Conservation (phyloP, 2,113 vertebrate species). For the Artemisiospiza belli region DNA sequence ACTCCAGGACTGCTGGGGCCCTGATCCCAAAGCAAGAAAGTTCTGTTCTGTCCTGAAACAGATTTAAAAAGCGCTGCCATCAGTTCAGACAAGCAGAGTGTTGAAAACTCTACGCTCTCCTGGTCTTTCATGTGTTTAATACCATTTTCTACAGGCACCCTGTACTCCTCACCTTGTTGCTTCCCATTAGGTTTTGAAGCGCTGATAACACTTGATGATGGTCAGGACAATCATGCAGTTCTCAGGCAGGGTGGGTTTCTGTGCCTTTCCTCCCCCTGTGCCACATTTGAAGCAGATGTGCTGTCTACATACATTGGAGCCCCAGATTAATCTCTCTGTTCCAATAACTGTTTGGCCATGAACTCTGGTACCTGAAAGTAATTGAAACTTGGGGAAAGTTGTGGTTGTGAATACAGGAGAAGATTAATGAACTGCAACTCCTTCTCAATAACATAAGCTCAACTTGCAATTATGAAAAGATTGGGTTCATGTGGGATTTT, state of each 20-base stretch:
- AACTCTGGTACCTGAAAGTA: slow-evolving; percentile 38
- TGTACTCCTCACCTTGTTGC: neutral
- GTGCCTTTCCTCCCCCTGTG: neutral
- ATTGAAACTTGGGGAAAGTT: slow-evolving; percentile 36
- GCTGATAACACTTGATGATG: neutral
- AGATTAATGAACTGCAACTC: slow-evolving; percentile 15
- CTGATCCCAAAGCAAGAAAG: neutral
- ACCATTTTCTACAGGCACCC: neutral
- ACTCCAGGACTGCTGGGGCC: neutral
- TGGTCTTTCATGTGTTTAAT: neutral
- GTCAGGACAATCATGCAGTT: neutral
- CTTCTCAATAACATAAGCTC: neutral
- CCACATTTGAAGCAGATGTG: neutral
- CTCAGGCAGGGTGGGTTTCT: neutral
- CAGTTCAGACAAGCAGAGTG: neutral
- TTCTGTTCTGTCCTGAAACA: neutral
- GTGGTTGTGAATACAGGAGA: slow-evolving; percentile 1
- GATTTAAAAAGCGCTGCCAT: neutral
- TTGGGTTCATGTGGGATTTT: neutral
- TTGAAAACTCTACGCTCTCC: neutral
- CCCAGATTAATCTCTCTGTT: slow-evolving; percentile 50
- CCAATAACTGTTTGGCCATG: neutral
- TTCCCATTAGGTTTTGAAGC: neutral
- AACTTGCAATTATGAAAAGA: neutral
- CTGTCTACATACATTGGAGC: neutral